Conservation (phyloP, 2,113 vertebrate species). For the Eulemur macaco region DNA sequence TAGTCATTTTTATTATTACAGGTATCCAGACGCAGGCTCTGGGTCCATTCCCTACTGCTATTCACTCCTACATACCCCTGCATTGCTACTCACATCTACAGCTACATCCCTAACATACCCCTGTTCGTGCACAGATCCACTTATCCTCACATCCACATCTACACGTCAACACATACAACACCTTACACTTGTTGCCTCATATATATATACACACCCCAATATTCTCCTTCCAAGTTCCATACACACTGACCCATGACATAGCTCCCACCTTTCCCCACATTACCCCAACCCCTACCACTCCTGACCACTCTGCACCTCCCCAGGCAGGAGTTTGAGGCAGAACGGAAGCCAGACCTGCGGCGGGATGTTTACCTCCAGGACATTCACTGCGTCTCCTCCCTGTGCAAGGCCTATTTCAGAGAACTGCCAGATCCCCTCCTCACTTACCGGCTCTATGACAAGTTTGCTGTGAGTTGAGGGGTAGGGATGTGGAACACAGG, state of each 20-base stretch:
- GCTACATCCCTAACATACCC: background rate
- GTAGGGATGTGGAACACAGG: background rate
- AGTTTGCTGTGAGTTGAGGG: constrained; percentile 91
- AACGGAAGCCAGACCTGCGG: constrained; percentile 87
- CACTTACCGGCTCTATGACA: constrained; percentile 96
- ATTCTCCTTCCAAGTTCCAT: background rate
- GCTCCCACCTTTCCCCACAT: background rate
- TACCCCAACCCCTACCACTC: background rate
- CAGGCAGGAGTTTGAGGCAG: constrained; percentile 93
- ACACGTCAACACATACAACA: background rate
- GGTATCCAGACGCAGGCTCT: rapidly evolving
- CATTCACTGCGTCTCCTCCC: constrained; percentile 95
- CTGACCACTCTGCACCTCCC: constrained; percentile 7
- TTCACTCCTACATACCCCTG: background rate
- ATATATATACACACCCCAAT: too few species aligned
- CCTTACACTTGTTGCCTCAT: background rate
- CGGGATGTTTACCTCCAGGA: constrained; percentile 94
- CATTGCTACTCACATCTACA: background rate
- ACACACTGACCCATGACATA: too few species aligned
- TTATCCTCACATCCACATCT: background rate
- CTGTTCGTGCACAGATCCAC: background rate
- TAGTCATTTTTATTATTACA: too few species aligned
- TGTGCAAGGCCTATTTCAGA: constrained; percentile 96
- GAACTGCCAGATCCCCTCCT: constrained; percentile 96
- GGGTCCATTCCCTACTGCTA: too few species aligned